Conservation (phyloP, 2,888 invertebrate genomes). For the Sinotaia quadrata region DNA sequence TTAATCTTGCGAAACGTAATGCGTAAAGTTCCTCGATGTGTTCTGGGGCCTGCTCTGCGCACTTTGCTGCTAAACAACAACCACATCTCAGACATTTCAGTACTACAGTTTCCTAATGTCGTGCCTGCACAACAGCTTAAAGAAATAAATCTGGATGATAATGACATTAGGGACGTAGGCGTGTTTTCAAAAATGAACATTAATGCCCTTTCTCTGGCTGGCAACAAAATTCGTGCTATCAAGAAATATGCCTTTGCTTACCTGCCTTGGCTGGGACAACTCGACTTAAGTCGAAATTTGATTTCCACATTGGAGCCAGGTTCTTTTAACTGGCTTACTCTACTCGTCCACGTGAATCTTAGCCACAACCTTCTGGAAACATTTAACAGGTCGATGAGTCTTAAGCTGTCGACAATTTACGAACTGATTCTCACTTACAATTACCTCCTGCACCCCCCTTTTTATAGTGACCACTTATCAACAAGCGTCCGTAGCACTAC, state of each 20-base stretch:
- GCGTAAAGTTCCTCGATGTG: slow-evolving; percentile 4
- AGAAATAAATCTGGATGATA: neutral
- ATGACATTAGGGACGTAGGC: slow-evolving; percentile 17
- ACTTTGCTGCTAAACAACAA: neutral
- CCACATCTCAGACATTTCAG: slow-evolving; percentile 9
- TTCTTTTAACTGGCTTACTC: neutral
- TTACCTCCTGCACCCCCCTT: slow-evolving; percentile 17
- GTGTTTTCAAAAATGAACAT: slow-evolving; percentile 13
- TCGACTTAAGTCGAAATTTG: slow-evolving; percentile 19
- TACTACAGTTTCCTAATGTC: slow-evolving; percentile 11
- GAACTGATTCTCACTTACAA: slow-evolving; percentile 8
- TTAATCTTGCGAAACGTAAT: neutral
- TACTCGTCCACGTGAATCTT: neutral
- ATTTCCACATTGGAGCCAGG: slow-evolving; percentile 15
- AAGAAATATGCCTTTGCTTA: slow-evolving; percentile 17
- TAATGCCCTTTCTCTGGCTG: neutral
- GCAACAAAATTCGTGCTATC: slow-evolving; percentile 2
- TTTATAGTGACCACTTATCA: neutral
- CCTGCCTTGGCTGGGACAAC: neutral
- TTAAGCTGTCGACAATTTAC: neutral
- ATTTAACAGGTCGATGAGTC: slow-evolving; percentile 8
- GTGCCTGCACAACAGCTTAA: slow-evolving; percentile 16
- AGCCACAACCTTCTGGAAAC: slow-evolving; percentile 14
- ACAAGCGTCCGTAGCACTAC: neutral
- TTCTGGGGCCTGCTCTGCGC: neutral